A percentile compares a stretch with the other conserved stretches of the same genome.
These are phyloP conservation scores for Lepidochitona cinerea DNA, from an alignment of 2,888 invertebrate genomes.

Conservation along the genomic window DNA sequence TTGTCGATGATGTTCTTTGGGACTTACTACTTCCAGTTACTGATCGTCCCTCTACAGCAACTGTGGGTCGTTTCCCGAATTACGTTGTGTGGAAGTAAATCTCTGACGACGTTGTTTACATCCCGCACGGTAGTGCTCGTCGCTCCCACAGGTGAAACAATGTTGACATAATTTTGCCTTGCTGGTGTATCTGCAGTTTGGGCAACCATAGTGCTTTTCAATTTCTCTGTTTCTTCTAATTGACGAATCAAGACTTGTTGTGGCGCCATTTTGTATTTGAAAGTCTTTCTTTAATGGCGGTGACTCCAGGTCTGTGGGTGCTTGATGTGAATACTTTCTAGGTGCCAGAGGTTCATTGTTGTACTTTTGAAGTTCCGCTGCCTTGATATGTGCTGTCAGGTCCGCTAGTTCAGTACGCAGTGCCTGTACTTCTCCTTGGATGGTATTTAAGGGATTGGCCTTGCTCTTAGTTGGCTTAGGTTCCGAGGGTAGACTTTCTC, in stretches of 20 bases:
- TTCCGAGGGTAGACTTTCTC: background rate
- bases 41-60: background rate
- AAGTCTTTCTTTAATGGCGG: too few species aligned
- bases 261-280: too few species aligned
- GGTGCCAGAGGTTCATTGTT: too few species aligned
- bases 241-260: too few species aligned
- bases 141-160: background rate
- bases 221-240: too few species aligned
- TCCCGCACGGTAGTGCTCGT: background rate
- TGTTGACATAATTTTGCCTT: background rate
- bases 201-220: background rate
- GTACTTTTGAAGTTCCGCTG: too few species aligned
- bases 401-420: background rate
- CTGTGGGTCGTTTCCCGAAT: constrained; percentile 1
- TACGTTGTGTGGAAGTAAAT: too few species aligned
- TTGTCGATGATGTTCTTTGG: background rate
- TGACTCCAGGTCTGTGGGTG: too few species aligned
- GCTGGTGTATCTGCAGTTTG: background rate
- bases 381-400: background rate
- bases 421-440: background rate
- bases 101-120: too few species aligned
- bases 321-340: too few species aligned
- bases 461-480: background rate
- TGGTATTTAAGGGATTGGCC: background rate
- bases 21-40: background rate